Evolutionary conservation across 2,113 vertebrate genomes (phyloP), one percentile per base, ranked within the genome.

Genomic region (Muscicapa adusta): DNA sequence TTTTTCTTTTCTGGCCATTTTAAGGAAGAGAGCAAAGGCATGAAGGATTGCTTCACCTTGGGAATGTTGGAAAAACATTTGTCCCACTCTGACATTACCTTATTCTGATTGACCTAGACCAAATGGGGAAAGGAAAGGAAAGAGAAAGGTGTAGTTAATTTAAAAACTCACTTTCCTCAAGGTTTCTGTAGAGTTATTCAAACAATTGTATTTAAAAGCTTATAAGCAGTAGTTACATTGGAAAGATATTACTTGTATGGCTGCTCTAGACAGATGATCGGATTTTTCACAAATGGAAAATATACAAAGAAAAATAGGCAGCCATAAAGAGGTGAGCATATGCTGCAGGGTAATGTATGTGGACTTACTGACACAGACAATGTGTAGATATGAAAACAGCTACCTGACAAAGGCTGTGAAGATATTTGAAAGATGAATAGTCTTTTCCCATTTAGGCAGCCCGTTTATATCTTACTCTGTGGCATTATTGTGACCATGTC

Each of bases 161-260:
- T 92, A 67, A 96, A 97, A 97, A 47, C 82, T 81, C 36, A 38
- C 63, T 97, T 96, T 96, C 57, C 63, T 74, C 42, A 72, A 93
- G 71, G 34, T 56, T 91, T 47, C 33, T 19, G 17, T 66, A 65
- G 72, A 22, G 15, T 95, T 91, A 67, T 51, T 97, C 51, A 92
- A 72, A 82, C 36, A 91, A 65, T 8, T 63, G 74, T 61, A 62
- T 57, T 82, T 91, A 51, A 88, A 72, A 58, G 26, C 47, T 92
- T 42, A 34, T 86, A 53, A 91, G 38, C 61, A 58, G 34, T 62
- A 56, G 13, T 67, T 86, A 48, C 3, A 7, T 51, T 16, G 18
- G 29, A 40, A 66, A 57, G 22, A 22, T 24, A 61, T 29, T 75
- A 48, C 19, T 61, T 1, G 1, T 48, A 10, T 60, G 45, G 26